A percentile compares a stretch with the other conserved stretches of the same genome.
These are phyloP conservation scores for Lucifuga dentata DNA, from an alignment of 2,113 vertebrate genomes.

Conservation along the genomic window DNA sequence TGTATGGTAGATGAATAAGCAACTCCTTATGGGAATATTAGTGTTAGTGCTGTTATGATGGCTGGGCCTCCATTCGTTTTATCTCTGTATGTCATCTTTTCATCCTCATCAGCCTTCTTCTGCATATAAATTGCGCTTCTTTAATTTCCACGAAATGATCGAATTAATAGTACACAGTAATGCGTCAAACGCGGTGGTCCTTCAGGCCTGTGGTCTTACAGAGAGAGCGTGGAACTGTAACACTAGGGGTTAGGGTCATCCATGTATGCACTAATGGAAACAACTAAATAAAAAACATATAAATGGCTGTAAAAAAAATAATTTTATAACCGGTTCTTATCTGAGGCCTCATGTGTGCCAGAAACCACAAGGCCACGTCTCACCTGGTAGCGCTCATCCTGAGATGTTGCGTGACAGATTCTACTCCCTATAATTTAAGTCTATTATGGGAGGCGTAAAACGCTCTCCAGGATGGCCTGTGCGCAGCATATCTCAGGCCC, in stretches of 20 bases:
- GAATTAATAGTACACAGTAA: constrained; percentile 20
- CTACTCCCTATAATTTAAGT: constrained; percentile 42
- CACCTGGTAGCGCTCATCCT: constrained; percentile 54
- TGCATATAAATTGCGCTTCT: constrained; percentile 31
- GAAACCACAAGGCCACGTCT: constrained; percentile 36
- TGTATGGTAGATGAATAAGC: too few species aligned
- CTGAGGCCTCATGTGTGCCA: constrained; percentile 15
- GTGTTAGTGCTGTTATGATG: constrained; percentile 13
- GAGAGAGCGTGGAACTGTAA: constrained; percentile 6
- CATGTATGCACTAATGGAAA: constrained; percentile 1
- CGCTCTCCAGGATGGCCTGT: constrained; percentile 7
- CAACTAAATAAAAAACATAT: background rate
- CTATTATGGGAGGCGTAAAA: constrained; percentile 53
- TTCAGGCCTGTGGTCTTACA: constrained; percentile 21
- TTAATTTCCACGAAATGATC: background rate
- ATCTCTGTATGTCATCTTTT: constrained; percentile 46
- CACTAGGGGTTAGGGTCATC: constrained; percentile 11
- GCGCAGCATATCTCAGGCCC: constrained; percentile 15
- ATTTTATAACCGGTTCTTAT: background rate
- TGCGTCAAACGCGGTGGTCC: constrained; percentile 58
- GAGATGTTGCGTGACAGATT: constrained; percentile 30
- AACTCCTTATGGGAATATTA: background rate
- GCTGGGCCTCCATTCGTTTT: constrained; percentile 44
- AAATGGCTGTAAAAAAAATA: background rate
- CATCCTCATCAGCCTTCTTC: constrained; percentile 31